phyloP scores from a whole-genome alignment of 2,888 invertebrate genomes.

The Habrosyne pyritoides region DNA sequence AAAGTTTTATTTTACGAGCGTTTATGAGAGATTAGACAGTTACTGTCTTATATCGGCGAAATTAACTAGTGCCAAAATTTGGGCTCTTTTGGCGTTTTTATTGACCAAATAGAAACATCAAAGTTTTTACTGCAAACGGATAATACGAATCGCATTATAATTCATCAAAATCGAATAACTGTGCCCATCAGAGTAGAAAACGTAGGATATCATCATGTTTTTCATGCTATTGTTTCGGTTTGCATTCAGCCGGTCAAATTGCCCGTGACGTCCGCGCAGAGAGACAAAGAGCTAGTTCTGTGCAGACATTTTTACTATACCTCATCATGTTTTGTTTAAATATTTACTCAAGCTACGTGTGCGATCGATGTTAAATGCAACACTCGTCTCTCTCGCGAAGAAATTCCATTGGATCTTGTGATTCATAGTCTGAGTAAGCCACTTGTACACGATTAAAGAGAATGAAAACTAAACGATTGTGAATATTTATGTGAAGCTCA shows the following conservation, averaged over 20 bases:
- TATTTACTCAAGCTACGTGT: background rate
- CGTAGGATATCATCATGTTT: slow-evolving; percentile 40
- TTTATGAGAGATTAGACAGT: background rate
- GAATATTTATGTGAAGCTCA: background rate
- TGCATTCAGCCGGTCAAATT: slow-evolving; percentile 54
- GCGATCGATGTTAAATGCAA: slow-evolving; percentile 8
- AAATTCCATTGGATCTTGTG: slow-evolving; percentile 34
- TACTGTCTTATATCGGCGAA: no score
- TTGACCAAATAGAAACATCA: background rate
- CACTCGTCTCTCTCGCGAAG: slow-evolving; percentile 27
- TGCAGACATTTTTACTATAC: background rate
- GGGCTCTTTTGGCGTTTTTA: background rate
- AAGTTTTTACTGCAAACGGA: background rate
- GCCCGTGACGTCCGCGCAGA: slow-evolving; percentile 36
- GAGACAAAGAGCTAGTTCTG: background rate
- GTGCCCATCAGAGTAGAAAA: slow-evolving; percentile 39
- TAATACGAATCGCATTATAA: slow-evolving; percentile 21
- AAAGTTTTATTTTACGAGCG: background rate
- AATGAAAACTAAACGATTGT: background rate
- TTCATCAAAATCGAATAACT: slow-evolving; percentile 25
- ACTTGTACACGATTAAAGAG: background rate
- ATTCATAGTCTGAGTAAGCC: slow-evolving; percentile 32
- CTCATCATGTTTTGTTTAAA: background rate
- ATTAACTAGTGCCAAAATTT: background rate
- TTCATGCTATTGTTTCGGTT: slow-evolving; percentile 54